These are phyloP conservation scores for Pyrgilauda ruficollis DNA, from an alignment of 2,113 vertebrate genomes.

Conservation along the genomic window DNA sequence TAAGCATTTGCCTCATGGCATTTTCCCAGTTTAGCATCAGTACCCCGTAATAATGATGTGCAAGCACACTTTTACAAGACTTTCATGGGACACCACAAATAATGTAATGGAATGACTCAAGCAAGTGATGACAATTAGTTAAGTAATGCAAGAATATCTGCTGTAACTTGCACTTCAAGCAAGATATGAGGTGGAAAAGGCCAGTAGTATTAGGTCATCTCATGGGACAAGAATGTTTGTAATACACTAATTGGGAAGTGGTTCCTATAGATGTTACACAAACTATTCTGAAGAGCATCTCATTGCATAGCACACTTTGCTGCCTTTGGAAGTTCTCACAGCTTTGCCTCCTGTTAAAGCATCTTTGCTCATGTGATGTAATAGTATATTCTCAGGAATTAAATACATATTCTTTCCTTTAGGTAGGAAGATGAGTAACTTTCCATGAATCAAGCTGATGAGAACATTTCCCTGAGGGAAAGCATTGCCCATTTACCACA, in stretches of 20 bases:
- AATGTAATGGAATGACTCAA: constrained; percentile 31
- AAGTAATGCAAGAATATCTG: constrained; percentile 13
- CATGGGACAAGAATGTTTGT: neutral
- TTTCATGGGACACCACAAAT: neutral
- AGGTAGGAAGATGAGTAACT: constrained; percentile 14
- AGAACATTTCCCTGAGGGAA: neutral
- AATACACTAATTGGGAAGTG: neutral
- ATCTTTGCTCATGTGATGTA: neutral
- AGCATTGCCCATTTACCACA: neutral
- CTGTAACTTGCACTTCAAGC: constrained; percentile 5
- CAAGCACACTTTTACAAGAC: constrained; percentile 26
- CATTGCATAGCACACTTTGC: neutral
- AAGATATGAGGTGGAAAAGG: neutral
- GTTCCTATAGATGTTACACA: neutral
- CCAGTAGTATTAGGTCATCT: neutral
- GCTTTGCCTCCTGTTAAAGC: neutral
- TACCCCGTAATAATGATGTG: neutral
- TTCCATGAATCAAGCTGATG: constrained; percentile 26
- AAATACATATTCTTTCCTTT: neutral
- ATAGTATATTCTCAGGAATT: neutral
- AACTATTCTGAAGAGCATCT: neutral
- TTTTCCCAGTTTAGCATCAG: constrained; percentile 8
- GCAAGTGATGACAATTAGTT: constrained; percentile 11
- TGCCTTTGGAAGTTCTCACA: neutral
- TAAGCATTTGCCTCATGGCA: neutral